These are phyloP conservation scores for Toxostoma redivivum DNA, from an alignment of 2,113 vertebrate species.

Conservation along the genomic window DNA sequence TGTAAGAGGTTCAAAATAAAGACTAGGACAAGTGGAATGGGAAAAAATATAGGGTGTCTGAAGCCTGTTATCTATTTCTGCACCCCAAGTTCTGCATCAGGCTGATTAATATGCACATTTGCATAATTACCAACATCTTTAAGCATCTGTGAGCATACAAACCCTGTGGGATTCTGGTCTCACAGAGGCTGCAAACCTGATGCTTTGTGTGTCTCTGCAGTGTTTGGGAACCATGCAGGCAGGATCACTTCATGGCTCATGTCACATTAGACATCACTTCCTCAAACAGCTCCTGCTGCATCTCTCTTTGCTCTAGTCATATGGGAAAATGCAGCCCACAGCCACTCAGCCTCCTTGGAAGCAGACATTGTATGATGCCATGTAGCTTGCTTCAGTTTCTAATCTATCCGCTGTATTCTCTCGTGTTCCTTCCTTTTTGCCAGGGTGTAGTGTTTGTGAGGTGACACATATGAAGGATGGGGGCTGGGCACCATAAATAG, in stretches of 20 bases:
- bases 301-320: neutral
- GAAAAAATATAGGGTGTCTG: neutral
- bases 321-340: neutral
- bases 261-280: accelerated
- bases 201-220: neutral
- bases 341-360: neutral
- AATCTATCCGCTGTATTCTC: neutral
- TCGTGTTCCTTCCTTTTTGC: slow-evolving; percentile 10
- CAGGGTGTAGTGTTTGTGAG: slow-evolving; percentile 41
- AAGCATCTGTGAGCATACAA: neutral
- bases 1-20: neutral
- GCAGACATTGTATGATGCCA: neutral
- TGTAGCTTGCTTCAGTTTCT: neutral
- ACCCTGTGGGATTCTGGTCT: neutral
- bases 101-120: neutral
- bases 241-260: neutral
- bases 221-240: neutral
- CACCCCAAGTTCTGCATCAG: too few species aligned
- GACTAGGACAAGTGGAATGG: neutral
- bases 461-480: neutral
- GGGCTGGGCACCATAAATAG: slow-evolving; percentile 67
- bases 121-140: neutral
- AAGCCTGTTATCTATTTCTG: neutral
- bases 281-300: neutral
- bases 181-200: neutral